Evolutionary conservation across 2,888 invertebrate species (phyloP), one percentile per base, ranked within the genome.

Genomic region (Xylophagus ater): DNA sequence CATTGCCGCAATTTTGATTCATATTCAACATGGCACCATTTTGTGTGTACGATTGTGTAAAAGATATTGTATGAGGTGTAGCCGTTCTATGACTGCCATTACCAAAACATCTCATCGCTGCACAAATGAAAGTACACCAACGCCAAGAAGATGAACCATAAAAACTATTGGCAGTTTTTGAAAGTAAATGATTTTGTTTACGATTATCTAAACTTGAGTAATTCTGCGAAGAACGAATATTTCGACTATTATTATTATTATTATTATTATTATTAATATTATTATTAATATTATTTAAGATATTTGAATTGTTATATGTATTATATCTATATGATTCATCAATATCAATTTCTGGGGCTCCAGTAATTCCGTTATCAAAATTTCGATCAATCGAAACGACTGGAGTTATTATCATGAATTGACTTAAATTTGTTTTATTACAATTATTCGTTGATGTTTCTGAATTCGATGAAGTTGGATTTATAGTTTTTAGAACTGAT

Each of bases 31-130:
- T n/a, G 9, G 34, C 7, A 2, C 29, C 15, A 17, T 31, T 23
- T 17, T 18, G 23, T 13, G 35, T 24, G 35, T 39, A 39, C 25
- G 26, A 18, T 15, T 34, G 23, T 20, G 56, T 51, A 46, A 53
- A 53, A 12, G 57, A 55, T 43, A 54, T 59, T 48, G 57, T 60
- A 41, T 55, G 59, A 3, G 58, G 56, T 12, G 58, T 56, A 34
- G 40, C 15, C 24, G 32, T 42, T 6, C 20, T 31, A 19, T 34
- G 49, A 6, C 51, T 51, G 3, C 57, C 54, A 25, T 56, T 57
- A 21, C 62, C 61, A 49, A 64, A 64, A 38, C 64, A 63, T 21
- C 62, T 60, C 59, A 64, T 62, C n/a, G 64, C 63, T n/a, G 63
- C 59, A 47, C 64, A 63, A 9, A 63, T 52, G 2, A 64, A 47